phyloP scores from a whole-genome alignment of 1,140 invertebrate genomes.

The Drosophila punjabiensis region DNA sequence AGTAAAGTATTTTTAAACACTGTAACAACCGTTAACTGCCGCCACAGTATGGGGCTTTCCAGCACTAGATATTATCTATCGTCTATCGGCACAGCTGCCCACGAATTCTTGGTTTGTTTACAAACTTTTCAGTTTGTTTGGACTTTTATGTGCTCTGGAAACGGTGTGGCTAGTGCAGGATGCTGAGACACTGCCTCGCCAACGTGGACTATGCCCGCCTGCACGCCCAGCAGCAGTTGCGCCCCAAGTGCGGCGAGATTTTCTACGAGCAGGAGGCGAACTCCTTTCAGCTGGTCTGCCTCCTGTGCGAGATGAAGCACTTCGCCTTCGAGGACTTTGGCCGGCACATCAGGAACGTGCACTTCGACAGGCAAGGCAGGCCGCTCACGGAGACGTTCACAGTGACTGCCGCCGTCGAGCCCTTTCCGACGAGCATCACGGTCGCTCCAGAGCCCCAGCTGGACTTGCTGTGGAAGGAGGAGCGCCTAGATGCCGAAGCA shows the following conservation, averaged over 20 bases:
- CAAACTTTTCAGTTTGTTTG: slow-evolving; percentile 32
- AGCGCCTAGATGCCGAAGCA: slow-evolving; percentile 15
- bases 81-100: slow-evolving; percentile 1
- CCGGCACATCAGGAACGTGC: slow-evolving; percentile 68
- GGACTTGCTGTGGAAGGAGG: slow-evolving; percentile 3
- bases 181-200: slow-evolving; percentile 71
- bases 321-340: slow-evolving; percentile 69
- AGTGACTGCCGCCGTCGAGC: background rate
- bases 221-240: slow-evolving; percentile 55
- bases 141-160: slow-evolving; percentile 10
- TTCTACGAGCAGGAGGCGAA: slow-evolving; percentile 62
- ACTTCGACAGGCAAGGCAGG: slow-evolving; percentile 55
- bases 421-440: background rate
- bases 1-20: background rate
- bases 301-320: slow-evolving; percentile 70
- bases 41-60: background rate
- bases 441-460: background rate
- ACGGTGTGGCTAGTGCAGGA: slow-evolving; percentile 28
- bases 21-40: slow-evolving; percentile 1
- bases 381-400: slow-evolving; percentile 29
- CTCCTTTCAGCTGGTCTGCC: slow-evolving; percentile 64
- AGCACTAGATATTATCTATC: background rate
- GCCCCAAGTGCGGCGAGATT: slow-evolving; percentile 70
- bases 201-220: slow-evolving; percentile 58
- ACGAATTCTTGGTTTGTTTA: slow-evolving; percentile 33